These are phyloP conservation scores for Alethe castanea DNA, from an alignment of 2,113 vertebrate genomes.

Conservation along the genomic window DNA sequence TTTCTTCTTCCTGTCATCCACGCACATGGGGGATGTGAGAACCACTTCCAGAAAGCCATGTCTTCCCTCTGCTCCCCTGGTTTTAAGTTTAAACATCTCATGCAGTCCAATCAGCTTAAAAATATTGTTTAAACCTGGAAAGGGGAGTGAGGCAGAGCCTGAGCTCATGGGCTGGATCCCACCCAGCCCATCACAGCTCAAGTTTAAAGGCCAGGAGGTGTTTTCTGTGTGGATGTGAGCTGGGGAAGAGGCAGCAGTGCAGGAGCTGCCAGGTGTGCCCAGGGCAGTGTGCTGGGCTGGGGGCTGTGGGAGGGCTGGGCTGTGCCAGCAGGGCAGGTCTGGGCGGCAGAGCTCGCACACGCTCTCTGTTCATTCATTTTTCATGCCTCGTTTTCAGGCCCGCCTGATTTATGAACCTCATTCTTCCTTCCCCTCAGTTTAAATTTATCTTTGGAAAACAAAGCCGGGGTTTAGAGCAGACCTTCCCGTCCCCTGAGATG, in stretches of 20 bases:
- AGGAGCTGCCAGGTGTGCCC: neutral
- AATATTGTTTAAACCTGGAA: neutral
- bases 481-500: neutral
- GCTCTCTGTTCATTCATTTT: neutral
- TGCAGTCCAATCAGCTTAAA: neutral
- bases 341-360: fast-evolving
- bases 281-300: neutral
- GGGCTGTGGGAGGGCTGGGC: neutral
- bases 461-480: neutral
- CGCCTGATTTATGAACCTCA: conserved; percentile 43
- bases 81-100: neutral
- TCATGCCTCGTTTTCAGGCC: conserved; percentile 42
- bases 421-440: conserved; percentile 48
- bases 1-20: neutral
- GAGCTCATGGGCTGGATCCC: neutral
- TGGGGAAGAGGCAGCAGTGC: neutral
- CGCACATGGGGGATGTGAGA: neutral
- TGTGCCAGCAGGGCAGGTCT: neutral
- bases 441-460: conserved; percentile 42
- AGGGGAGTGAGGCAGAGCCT: neutral
- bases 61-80: neutral
- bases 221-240: neutral
- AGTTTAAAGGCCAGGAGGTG: neutral
- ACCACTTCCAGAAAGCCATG: neutral
- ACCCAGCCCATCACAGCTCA: neutral